Evolutionary conservation across 2,888 invertebrate species (phyloP), one percentile per base, ranked within the genome.

Genomic region (Nemoura dubitans): DNA sequence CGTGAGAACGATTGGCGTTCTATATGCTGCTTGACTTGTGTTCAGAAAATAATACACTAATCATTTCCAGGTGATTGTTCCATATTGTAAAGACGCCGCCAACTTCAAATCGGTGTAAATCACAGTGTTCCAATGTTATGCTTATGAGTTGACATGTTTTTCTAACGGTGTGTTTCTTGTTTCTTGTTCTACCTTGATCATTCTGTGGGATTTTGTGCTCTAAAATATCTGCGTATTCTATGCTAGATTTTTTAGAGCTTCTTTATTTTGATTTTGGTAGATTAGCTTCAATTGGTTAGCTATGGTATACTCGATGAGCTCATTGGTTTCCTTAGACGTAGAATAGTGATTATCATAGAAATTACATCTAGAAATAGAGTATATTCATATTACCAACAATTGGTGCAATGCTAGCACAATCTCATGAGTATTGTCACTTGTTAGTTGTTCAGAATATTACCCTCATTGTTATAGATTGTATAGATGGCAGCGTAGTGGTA

Each of bases 191-290:
- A 59, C 59, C 14, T 59, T 59, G 16, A 36, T 59, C 2, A 21
- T 21, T 7, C 14, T 16, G 21, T 59, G 59, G 10, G 59, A 21
- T 21, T 59, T 59, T 10, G 59, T 59, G 21, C 59, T 59, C 59
- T 59, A 59, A 59, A 59, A 59, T 59, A 59, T 59, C 59, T 59
- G 59, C 59, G 59, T 59, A 59, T 59, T 59, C 21, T 59, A 59
- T 59, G 59, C 59, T 59, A 59, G 59, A 59, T 59, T 59, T 59
- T 59, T 59, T 59, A 59, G 59, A 59, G 59, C 59, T 59, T 59
- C 59, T 21, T 59, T 2, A 21, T 59, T 59, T 59, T 59, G 59
- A 59, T 59, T 59, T 59, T 59, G 14, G 59, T 59, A 59, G 59
- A 59, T 16, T 59, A 59, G 59, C 59, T 59, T 59, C 59, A 59